These are phyloP conservation scores for Pipistrellus kuhlii DNA, from an alignment of 2,797 vertebrate genomes.

Conservation along the genomic window DNA sequence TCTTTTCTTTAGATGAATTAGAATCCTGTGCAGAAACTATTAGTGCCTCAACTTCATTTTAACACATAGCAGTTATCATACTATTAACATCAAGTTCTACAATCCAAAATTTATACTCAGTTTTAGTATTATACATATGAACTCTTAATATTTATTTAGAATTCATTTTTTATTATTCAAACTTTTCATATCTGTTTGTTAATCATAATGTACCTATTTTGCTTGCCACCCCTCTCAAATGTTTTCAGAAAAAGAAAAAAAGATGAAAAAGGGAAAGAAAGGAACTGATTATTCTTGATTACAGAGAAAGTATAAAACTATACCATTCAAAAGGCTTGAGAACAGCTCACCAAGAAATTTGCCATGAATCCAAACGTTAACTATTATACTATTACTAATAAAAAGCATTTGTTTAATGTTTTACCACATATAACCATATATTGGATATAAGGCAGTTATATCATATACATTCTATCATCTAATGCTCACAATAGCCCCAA, in stretches of 20 bases:
- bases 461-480: neutral
- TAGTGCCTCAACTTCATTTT: neutral
- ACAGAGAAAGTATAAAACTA: neutral
- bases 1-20: neutral
- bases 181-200: conserved; percentile 1
- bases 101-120: neutral
- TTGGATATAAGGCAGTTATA: neutral
- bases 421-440: neutral
- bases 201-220: neutral
- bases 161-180: neutral
- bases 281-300: neutral
- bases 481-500: neutral
- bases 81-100: neutral
- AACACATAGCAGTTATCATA: neutral
- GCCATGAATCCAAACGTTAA: conserved; percentile 8
- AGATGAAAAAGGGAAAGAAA: neutral
- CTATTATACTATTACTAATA: neutral
- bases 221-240: neutral
- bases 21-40: neutral
- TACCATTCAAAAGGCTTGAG: neutral
- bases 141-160: neutral
- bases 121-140: neutral
- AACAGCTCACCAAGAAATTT: neutral
- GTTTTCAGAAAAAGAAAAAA: conserved; percentile 38
- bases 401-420: neutral